Conservation (phyloP, 2,888 invertebrate genomes). For the Mimumesa dahlbomi region DNA sequence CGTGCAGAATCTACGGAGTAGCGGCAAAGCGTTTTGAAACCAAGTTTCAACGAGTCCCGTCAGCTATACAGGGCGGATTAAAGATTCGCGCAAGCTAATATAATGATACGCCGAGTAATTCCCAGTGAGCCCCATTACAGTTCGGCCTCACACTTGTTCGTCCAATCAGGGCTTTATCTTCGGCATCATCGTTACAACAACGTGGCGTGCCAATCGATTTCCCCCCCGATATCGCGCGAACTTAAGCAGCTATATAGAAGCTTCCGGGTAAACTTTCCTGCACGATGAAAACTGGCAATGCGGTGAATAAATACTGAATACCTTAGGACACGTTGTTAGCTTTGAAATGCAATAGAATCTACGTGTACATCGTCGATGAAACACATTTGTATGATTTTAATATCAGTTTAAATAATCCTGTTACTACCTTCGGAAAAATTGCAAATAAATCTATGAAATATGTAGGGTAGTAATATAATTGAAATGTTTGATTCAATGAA, state of each 20-base stretch:
- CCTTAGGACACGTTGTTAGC: conserved; percentile 34
- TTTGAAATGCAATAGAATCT: conserved; percentile 26
- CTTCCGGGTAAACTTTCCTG: conserved; percentile 62
- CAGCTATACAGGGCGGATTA: conserved; percentile 19
- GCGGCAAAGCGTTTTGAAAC: background rate
- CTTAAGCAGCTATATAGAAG: conserved; percentile 57
- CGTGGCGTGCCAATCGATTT: conserved; percentile 69
- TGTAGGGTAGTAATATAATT: too few relatives aligned
- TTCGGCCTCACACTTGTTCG: conserved; percentile 71
- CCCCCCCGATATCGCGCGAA: conserved; percentile 68
- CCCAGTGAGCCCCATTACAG: conserved; percentile 74
- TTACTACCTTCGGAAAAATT: too few relatives aligned
- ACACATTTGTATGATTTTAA: too few relatives aligned
- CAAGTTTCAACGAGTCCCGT: conserved; percentile 12
- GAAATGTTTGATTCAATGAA: too few relatives aligned
- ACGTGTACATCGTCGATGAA: background rate
- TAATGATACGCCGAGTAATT: conserved; percentile 69
- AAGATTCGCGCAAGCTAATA: conserved; percentile 70
- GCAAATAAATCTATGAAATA: too few relatives aligned
- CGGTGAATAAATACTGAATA: conserved; percentile 56
- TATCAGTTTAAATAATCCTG: too few relatives aligned
- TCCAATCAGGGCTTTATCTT: conserved; percentile 76
- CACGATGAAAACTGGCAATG: conserved; percentile 67
- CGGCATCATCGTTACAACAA: conserved; percentile 74
- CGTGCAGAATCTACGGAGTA: too few relatives aligned